These are phyloP conservation scores for Drosophila ochracea DNA, from an alignment of 2,888 invertebrate genomes.

Conservation along the genomic window DNA sequence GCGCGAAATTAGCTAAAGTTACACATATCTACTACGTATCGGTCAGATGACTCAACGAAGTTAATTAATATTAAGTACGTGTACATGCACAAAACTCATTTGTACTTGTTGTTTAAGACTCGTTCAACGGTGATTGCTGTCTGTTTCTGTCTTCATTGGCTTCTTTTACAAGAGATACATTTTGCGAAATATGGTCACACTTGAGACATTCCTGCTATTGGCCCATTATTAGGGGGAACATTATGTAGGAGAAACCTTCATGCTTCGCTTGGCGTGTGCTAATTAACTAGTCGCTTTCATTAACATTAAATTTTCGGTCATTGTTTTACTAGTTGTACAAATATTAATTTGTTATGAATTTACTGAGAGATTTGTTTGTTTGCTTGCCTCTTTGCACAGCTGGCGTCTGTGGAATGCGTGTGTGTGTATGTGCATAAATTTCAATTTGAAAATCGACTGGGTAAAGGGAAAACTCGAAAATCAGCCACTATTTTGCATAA, in stretches of 20 bases:
- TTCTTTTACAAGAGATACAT: conserved; percentile 19
- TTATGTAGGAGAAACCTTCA: conserved; percentile 29
- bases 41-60: conserved; percentile 41
- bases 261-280: conserved; percentile 37
- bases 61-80: conserved; percentile 34
- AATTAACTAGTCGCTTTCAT: conserved; percentile 44
- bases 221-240: conserved; percentile 15
- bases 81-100: conserved; percentile 35
- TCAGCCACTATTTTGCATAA: conserved; percentile 8
- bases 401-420: conserved; percentile 39
- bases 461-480: conserved; percentile 31
- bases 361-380: conserved; percentile 34
- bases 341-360: conserved; percentile 47
- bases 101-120: conserved; percentile 14
- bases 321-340: conserved; percentile 35
- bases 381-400: conserved; percentile 28
- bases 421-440: conserved; percentile 34
- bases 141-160: conserved; percentile 2
- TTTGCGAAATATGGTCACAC: conserved; percentile 45
- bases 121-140: conserved; percentile 9
- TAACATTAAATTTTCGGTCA: conserved; percentile 36
- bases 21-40: conserved; percentile 7
- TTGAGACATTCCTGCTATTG: conserved; percentile 43
- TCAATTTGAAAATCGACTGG: conserved; percentile 23
- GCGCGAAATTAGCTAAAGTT: conserved; percentile 4